Conservation (phyloP, 2,797 vertebrate genomes). For the Rhinophrynus dorsalis region DNA sequence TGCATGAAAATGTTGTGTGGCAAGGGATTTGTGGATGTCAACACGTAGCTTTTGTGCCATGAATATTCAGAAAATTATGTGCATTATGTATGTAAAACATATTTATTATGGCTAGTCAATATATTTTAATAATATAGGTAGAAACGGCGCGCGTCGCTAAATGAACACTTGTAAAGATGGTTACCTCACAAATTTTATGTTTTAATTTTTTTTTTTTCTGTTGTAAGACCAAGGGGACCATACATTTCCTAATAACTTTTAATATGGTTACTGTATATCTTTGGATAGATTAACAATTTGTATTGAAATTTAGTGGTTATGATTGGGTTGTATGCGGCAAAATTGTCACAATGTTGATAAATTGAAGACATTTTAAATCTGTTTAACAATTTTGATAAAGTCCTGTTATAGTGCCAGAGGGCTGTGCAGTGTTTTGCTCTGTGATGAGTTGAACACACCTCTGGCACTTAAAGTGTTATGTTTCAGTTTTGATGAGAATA, state of each 20-base stretch:
- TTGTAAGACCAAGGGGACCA: constrained; percentile 1
- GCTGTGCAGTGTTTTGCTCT: too few species aligned
- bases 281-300: too few species aligned
- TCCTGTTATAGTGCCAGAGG: too few species aligned
- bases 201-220: neutral
- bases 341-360: too few species aligned
- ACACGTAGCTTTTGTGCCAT: constrained; percentile 72
- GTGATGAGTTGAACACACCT: too few species aligned
- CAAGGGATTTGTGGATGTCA: constrained; percentile 69
- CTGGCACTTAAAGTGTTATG: too few species aligned
- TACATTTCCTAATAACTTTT: constrained; percentile 35
- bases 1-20: constrained; percentile 71
- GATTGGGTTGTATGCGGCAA: too few species aligned
- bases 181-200: constrained; percentile 59
- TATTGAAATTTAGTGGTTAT: too few species aligned
- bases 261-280: neutral
- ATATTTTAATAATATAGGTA: constrained; percentile 56
- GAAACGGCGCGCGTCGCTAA: constrained; percentile 55
- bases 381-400: too few species aligned
- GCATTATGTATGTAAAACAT: constrained; percentile 56
- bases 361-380: too few species aligned
- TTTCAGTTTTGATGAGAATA: too few species aligned
- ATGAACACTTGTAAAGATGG: constrained; percentile 57
- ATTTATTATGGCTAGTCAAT: constrained; percentile 64
- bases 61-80: constrained; percentile 59